These are phyloP conservation scores for Helarctos malayanus DNA, from an alignment of 2,797 vertebrate genomes.

Conservation along the genomic window DNA sequence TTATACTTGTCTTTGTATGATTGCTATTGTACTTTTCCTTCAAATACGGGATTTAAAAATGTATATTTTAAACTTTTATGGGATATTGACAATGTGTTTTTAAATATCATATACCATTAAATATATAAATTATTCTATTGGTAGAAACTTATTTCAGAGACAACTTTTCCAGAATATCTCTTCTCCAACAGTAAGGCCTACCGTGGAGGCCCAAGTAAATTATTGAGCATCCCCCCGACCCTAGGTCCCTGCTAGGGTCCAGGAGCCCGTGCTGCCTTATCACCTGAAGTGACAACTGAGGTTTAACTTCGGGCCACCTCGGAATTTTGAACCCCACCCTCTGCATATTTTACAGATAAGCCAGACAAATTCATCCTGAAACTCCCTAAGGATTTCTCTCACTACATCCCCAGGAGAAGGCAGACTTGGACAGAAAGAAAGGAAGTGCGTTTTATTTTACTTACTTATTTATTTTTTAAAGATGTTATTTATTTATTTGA, in stretches of 20 bases:
- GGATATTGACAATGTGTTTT: background rate
- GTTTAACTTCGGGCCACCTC: background rate
- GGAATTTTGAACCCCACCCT: background rate
- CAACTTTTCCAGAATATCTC: background rate
- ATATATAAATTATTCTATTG: background rate
- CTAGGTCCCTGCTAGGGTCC: background rate
- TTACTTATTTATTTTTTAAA: too few relatives aligned
- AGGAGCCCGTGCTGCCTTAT: background rate
- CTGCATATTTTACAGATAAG: background rate
- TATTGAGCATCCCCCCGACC: background rate
- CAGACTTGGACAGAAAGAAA: background rate
- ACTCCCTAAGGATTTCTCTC: background rate
- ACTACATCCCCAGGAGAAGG: background rate
- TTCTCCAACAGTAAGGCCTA: background rate
- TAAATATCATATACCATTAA: background rate
- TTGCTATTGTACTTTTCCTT: conserved; percentile 8
- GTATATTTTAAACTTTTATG: background rate
- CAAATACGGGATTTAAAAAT: background rate
- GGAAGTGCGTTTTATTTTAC: background rate
- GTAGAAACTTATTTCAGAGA: background rate
- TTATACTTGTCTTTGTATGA: background rate
- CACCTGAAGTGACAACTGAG: background rate
- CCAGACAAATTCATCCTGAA: background rate
- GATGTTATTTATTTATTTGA: too few relatives aligned
- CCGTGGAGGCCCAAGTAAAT: background rate